Conservation (phyloP, 2,888 invertebrate species). For the Doris montereyensis region DNA sequence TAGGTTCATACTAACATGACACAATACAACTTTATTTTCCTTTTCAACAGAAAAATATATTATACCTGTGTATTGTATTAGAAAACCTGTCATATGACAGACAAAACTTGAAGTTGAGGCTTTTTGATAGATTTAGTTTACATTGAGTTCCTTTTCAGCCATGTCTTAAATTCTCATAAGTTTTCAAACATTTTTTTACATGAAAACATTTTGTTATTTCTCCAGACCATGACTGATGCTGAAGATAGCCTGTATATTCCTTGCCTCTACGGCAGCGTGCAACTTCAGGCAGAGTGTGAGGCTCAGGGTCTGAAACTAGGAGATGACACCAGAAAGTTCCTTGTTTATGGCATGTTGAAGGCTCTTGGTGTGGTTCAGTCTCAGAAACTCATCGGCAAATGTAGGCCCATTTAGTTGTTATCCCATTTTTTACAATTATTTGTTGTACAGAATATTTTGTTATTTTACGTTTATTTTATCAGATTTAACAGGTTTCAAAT, state of each 20-base stretch:
- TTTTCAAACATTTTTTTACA: no score
- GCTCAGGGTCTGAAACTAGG: slow-evolving; percentile 57
- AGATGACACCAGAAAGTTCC: slow-evolving; percentile 58
- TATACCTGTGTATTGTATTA: no score
- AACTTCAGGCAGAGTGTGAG: slow-evolving; percentile 56
- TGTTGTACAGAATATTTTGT: background rate
- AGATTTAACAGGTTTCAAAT: background rate
- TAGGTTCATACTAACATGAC: no score
- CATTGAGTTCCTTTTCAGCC: no score
- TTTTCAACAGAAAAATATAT: no score
- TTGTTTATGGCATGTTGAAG: slow-evolving; percentile 61
- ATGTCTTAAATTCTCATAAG: no score
- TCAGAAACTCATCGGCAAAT: slow-evolving; percentile 64
- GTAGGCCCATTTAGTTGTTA: slow-evolving; percentile 48
- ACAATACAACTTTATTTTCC: no score
- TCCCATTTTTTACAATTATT: background rate
- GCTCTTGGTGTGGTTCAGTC: slow-evolving; percentile 62
- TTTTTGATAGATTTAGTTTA: no score
- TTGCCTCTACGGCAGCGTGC: slow-evolving; percentile 59
- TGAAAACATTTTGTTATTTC: no score
- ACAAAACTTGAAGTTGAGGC: no score
- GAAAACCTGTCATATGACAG: no score
- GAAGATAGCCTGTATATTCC: slow-evolving; percentile 16
- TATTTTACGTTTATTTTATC: background rate
- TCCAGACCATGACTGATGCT: no score